phyloP scores from a whole-genome alignment of 1,140 invertebrate genomes.

The Lerema accius region DNA sequence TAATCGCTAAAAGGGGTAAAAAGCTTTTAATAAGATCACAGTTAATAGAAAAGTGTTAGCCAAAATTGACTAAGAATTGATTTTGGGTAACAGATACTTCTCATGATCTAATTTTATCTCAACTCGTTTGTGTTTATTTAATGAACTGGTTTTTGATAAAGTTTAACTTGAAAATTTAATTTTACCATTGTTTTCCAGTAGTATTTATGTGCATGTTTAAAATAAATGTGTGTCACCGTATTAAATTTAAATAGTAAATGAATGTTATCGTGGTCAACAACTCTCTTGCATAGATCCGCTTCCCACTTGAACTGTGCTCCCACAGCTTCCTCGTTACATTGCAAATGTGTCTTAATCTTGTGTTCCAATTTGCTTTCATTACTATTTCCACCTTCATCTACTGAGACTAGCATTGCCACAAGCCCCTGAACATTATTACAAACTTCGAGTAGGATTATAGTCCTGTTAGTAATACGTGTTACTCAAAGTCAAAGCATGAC shows the following conservation, averaged over 20 bases:
- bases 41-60: too few relatives aligned
- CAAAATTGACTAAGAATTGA: too few relatives aligned
- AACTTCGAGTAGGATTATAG: too few relatives aligned
- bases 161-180: not conserved
- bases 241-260: not conserved
- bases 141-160: not conserved
- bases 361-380: constrained; percentile 6
- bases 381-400: not conserved
- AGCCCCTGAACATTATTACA: too few relatives aligned
- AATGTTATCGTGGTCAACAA: constrained; percentile 2
- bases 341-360: constrained; percentile 1
- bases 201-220: not conserved
- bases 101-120: too few relatives aligned
- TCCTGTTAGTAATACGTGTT: too few relatives aligned
- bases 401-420: too few relatives aligned
- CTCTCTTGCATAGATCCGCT: constrained; percentile 16
- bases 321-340: constrained; percentile 27
- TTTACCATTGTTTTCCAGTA: not conserved
- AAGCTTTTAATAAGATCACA: too few relatives aligned
- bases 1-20: too few relatives aligned
- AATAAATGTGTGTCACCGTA: not conserved
- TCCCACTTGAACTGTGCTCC: constrained; percentile 15
- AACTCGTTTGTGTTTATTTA: too few relatives aligned
- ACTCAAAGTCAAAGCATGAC: too few relatives aligned
- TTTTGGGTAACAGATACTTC: too few relatives aligned